phyloP scores from a whole-genome alignment of 2,113 vertebrate genomes.

The Entomyzon cyanotis region DNA sequence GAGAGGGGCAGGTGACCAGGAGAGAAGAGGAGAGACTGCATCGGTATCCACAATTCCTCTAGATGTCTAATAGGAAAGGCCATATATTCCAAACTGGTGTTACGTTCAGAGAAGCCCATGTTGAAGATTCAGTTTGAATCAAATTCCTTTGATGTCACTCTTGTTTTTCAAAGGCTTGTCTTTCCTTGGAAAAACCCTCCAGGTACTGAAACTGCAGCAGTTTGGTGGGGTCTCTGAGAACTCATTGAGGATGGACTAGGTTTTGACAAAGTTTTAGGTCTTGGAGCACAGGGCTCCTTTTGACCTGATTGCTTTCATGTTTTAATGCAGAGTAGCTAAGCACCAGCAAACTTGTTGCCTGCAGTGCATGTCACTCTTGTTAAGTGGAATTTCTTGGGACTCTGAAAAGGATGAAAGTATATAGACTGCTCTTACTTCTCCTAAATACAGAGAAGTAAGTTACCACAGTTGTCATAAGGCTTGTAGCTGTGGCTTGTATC shows the following conservation, averaged over 20 bases:
- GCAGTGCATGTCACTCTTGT: rapidly evolving
- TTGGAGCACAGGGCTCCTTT: not conserved
- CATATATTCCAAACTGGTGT: not conserved
- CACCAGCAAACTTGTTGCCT: not conserved
- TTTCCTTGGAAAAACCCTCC: not conserved
- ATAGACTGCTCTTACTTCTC: not conserved
- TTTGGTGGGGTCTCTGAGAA: not conserved
- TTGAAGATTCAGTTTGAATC: not conserved
- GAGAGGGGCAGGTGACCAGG: slow-evolving; percentile 14
- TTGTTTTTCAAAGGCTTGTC: not conserved
- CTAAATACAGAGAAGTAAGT: not conserved
- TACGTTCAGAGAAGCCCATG: not conserved
- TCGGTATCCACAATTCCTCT: rapidly evolving
- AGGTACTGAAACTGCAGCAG: not conserved
- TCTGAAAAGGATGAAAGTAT: not conserved
- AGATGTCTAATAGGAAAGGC: not conserved
- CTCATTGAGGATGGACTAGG: not conserved
- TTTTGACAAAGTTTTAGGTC: not conserved
- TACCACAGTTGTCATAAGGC: not conserved
- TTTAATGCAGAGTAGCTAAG: not conserved
- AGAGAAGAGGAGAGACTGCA: not conserved
- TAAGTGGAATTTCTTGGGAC: not conserved
- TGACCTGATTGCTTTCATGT: not conserved
- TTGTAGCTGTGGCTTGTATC: not conserved
- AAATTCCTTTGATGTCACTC: not conserved